Evolutionary conservation across 2,113 vertebrate species (phyloP).

Genomic region (Syngnathus typhle): DNA sequence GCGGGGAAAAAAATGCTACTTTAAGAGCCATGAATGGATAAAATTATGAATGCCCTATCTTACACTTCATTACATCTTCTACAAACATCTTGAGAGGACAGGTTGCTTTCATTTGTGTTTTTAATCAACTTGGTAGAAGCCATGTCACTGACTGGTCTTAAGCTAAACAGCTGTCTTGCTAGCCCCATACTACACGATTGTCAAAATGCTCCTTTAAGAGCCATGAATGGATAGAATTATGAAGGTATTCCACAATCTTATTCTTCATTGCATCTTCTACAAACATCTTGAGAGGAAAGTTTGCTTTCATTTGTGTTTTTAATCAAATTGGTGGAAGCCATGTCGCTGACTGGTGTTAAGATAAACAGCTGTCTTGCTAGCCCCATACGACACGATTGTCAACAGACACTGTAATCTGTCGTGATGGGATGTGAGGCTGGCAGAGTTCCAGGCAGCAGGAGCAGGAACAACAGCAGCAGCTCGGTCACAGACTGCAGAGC

Average conservation of each 20-base stretch:
- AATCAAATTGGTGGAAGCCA: conserved; percentile 22
- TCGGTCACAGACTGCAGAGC: conserved; percentile 27
- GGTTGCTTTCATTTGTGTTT: background rate
- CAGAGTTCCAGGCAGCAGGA: background rate
- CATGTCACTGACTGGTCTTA: background rate
- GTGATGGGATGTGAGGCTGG: conserved; percentile 22
- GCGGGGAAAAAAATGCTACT: too few relatives aligned
- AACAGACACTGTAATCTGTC: conserved; percentile 21
- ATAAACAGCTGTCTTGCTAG: conserved; percentile 3
- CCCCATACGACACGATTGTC: conserved; percentile 11
- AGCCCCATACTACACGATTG: conserved; percentile 1
- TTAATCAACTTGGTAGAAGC: conserved; percentile 23
- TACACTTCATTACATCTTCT: background rate
- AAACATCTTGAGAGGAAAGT: background rate
- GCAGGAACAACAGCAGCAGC: background rate
- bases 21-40: background rate
- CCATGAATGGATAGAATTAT: background rate
- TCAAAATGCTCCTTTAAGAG: background rate
- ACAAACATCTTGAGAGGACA: background rate
- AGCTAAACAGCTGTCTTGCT: conserved; percentile 7
- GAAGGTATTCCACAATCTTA: background rate
- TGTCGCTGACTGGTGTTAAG: background rate
- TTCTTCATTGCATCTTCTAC: background rate
- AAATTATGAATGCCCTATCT: background rate
- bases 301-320: background rate